A percentile compares a stretch with the other conserved stretches of the same genome.
Conservation (phyloP, 2,888 invertebrate species). For the Xylocampa areola region DNA sequence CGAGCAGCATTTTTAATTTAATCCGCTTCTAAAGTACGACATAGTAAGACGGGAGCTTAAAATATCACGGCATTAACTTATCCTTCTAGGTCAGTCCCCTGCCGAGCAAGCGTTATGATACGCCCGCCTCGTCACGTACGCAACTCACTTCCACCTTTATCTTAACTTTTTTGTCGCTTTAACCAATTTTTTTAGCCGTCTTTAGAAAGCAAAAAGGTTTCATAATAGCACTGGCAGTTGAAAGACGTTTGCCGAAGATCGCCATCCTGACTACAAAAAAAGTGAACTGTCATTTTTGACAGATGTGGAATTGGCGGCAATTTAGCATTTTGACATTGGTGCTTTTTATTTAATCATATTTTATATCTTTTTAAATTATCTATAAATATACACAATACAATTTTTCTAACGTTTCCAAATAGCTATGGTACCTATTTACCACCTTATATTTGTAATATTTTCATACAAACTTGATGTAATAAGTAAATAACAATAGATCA, state of each 20-base stretch:
- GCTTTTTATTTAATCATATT: no score
- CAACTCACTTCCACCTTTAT: conserved; percentile 25
- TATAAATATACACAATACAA: no score
- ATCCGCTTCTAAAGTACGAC: no score
- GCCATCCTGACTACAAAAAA: conserved; percentile 15
- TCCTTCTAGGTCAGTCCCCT: conserved; percentile 13
- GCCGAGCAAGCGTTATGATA: conserved; percentile 14
- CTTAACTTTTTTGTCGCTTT: conserved; percentile 24
- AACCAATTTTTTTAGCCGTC: conserved; percentile 14
- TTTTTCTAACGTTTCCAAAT: no score
- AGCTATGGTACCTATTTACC: no score
- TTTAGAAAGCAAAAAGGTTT: conserved; percentile 14
- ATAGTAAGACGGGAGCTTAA: background rate
- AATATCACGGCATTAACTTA: background rate
- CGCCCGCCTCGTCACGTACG: conserved; percentile 42
- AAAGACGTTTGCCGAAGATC: background rate
- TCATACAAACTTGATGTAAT: no score
- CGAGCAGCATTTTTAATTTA: background rate
- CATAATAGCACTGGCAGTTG: conserved; percentile 7
- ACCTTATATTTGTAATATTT: no score
- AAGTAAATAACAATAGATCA: no score
- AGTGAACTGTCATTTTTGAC: conserved; percentile 14
- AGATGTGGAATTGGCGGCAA: conserved; percentile 14
- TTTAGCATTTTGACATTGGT: background rate
- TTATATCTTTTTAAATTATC: no score